Conservation (phyloP, 2,888 invertebrate species). For the Caenorhabditis imperialis region DNA sequence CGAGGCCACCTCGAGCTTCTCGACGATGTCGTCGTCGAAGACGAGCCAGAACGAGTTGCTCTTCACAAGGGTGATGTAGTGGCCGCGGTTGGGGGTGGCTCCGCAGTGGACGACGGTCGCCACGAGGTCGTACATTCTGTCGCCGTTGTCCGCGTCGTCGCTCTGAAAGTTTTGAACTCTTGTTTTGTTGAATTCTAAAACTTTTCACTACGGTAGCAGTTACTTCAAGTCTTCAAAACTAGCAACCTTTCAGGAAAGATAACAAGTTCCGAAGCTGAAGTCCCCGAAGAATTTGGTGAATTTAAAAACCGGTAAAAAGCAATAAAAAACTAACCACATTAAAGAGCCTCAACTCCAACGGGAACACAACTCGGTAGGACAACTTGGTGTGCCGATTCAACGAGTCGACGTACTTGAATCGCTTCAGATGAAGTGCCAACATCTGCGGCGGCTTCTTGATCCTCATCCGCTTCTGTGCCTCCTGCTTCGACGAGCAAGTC, state of each 20-base stretch:
- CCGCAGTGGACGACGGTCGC: slow-evolving; percentile 99
- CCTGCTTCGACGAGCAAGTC: slow-evolving; percentile 69
- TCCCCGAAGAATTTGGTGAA: too few species aligned
- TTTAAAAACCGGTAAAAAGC: too few species aligned
- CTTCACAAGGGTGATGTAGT: slow-evolving; percentile 99
- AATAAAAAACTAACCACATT: slow-evolving; percentile 86
- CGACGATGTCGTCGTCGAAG: slow-evolving; percentile 99
- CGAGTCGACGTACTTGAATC: slow-evolving; percentile 87
- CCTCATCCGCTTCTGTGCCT: slow-evolving; percentile 84
- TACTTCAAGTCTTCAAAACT: too few species aligned
- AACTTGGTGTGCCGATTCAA: slow-evolving; percentile 98
- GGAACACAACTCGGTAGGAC: slow-evolving; percentile 98
- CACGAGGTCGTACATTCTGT: slow-evolving; percentile 96
- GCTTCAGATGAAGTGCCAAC: slow-evolving; percentile 94
- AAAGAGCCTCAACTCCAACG: slow-evolving; percentile 94
- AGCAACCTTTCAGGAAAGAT: too few species aligned
- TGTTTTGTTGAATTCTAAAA: too few species aligned
- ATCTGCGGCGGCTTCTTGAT: slow-evolving; percentile 98
- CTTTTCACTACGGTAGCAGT: too few species aligned
- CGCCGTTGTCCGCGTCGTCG: slow-evolving; percentile 97
- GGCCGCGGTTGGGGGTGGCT: slow-evolving; percentile 97
- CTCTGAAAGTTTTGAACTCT: too few species aligned
- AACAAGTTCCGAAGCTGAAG: too few species aligned
- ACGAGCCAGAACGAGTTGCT: slow-evolving; percentile 99
- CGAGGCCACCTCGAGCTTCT: slow-evolving; percentile 99